phyloP scores from a whole-genome alignment of 2,797 vertebrate genomes.

The Lagodon rhomboides region DNA sequence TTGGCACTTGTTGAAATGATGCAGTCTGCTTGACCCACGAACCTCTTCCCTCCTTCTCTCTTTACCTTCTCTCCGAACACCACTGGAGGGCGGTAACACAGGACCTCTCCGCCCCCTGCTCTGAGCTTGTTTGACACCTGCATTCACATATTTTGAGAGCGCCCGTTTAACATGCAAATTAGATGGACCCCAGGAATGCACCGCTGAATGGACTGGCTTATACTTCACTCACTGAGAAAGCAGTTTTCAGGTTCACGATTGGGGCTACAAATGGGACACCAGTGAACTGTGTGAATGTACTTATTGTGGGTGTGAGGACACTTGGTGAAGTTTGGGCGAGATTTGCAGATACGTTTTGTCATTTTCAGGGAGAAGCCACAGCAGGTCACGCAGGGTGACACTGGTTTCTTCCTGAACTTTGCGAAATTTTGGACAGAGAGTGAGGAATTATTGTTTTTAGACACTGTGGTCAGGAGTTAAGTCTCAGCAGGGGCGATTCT shows the following conservation, averaged over 20 bases:
- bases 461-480: slow-evolving; percentile 19
- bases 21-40: slow-evolving; percentile 29
- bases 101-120: slow-evolving; percentile 21
- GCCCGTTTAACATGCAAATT: slow-evolving; percentile 70
- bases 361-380: not conserved
- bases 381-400: not conserved
- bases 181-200: slow-evolving; percentile 27
- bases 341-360: slow-evolving; percentile 16
- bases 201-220: slow-evolving; percentile 26
- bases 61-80: slow-evolving; percentile 40
- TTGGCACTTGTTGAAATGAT: slow-evolving; percentile 27
- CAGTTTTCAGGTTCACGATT: slow-evolving; percentile 9
- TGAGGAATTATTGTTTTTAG: slow-evolving; percentile 35
- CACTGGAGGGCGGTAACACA: slow-evolving; percentile 29
- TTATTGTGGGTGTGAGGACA: slow-evolving; percentile 27
- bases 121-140: slow-evolving; percentile 58
- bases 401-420: slow-evolving; percentile 17
- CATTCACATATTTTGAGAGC: slow-evolving; percentile 62
- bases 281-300: slow-evolving; percentile 13
- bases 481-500: too few species aligned
- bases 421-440: slow-evolving; percentile 24
- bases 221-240: not conserved
- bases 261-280: slow-evolving; percentile 34
- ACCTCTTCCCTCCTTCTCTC: slow-evolving; percentile 25
- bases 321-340: slow-evolving; percentile 1